Evolutionary conservation across 2,797 vertebrate species (phyloP), one percentile per base, ranked within the genome.

Genomic region (Halcyon badia): DNA sequence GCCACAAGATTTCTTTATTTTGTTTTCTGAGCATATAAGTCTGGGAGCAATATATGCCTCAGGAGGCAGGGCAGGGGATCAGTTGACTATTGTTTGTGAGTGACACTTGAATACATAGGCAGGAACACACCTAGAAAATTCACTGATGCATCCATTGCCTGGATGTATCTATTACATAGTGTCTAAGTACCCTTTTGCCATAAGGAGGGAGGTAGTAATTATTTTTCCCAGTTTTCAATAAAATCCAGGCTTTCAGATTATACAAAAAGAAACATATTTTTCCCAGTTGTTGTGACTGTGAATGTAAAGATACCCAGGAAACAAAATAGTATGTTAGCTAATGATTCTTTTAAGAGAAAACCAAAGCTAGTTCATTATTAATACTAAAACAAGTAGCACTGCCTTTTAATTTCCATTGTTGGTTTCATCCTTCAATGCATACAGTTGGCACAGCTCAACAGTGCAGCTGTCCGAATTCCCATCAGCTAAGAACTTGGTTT

Each of bases 1-100:
- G 13, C 5, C 0, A 3, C 0, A 3, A 17, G 15, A 4, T 21
- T 15, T 73, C 52, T 19, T 57, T 7, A 2, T 25, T 51, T 37
- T 33, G 8, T 62, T 83, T 81, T 79, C 70, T 56, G 24, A 66
- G 15, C 35, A 33, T 33, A 10, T 25, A 13, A 66, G 16, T 8
- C 39, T 66, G 39, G 37, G 31, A 68, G 25, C 33, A 88, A 42
- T 26, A 13, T 9, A 11, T 37, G 11, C 18, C 54, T 57, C 46
- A 42, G 28, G 21, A 65, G 21, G 25, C 30, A 64, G 46, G 30
- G 24, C 39, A 80, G 54, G 31, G 15, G 49, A 39, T 65, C 28
- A 19, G 24, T 0, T 60, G 9, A 24, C 42, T 25, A 3, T 16
- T 89, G 9, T 62, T 69, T 65, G 4, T 25, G 1, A 33, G 44